These are phyloP conservation scores for Mesocricetus auratus DNA, from an alignment of 2,113 vertebrate genomes.

Conservation along the genomic window DNA sequence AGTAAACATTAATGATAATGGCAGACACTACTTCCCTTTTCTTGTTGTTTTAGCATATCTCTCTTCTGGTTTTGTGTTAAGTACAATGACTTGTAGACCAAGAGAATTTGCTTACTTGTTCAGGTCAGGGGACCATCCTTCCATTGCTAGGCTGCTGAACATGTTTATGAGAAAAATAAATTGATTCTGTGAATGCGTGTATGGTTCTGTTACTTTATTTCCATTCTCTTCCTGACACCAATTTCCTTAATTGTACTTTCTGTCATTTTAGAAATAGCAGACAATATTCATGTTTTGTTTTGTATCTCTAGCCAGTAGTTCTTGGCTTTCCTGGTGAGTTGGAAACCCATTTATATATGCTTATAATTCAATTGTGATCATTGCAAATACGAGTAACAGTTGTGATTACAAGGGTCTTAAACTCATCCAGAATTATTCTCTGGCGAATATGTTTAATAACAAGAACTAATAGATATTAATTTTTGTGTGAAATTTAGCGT, in stretches of 20 bases:
- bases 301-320: background rate
- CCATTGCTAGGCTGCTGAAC: background rate
- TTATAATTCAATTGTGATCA: slow-evolving; percentile 16
- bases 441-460: slow-evolving; percentile 8
- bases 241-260: background rate
- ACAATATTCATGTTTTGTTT: background rate
- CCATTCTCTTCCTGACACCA: background rate
- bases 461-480: background rate
- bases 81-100: background rate
- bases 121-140: background rate
- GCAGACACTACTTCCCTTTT: background rate
- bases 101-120: background rate
- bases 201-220: background rate
- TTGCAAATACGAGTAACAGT: background rate
- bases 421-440: background rate
- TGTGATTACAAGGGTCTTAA: slow-evolving; percentile 50
- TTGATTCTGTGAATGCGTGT: background rate
- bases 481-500: background rate
- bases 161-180: background rate
- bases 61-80: background rate
- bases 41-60: background rate
- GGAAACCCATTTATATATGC: background rate
- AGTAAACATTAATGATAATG: background rate
- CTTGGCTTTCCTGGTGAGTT: background rate
- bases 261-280: background rate